Evolutionary conservation across 2,888 invertebrate genomes (phyloP), one percentile per base, ranked within the genome.

Genomic region (Cremastinae sp.): DNA sequence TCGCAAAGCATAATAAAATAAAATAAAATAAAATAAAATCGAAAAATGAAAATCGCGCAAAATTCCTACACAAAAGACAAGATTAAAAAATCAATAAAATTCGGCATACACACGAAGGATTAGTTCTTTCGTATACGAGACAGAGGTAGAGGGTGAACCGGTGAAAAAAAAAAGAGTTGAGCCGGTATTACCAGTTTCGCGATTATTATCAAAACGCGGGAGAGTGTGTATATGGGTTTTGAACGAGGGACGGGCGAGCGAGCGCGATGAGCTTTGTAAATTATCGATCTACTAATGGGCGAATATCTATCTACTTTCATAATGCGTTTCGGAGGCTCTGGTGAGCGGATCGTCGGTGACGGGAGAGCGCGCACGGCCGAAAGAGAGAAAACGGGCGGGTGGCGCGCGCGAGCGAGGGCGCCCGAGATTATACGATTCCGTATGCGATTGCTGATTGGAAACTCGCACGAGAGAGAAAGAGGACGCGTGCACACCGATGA

Each of bases 371-470:
- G 22, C 43, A 41, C 53, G 14, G 14, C 20, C 41, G 41, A 22
- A 53, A 53, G 22, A 0, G 14, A 1, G 53, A 16, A 18, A 18
- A 51, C 20, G 14, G 34, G 16, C 10, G 10, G 14, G 14, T 16
- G n/a, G 14, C n/a, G 18, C 3, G 38, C 9, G 7, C 49, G 8
- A 28, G 28, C 8, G 18, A 16, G 28, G 28, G 49, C 9, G 28
- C 22, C 62, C 36, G 56, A 68, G 75, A 75, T 75, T 72, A 72
- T 68, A 68, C 68, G 73, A 76, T 76, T 72, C 58, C 64, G 12
- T n/a, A n/a, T 51, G 64, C 59, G 72, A 72, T 76, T 47, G 73
- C 76, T 72, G 76, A 76, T 76, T 72, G 72, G 76, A 73, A 76
- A 76, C 58, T 72, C 68, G 53, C 45, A n/a, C n/a, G n/a, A n/a